Percentiles rank a stretch among this genome's conserved stretches.
These are phyloP conservation scores for Australoheros facetus DNA, from an alignment of 2,797 vertebrate species.

Conservation along the genomic window DNA sequence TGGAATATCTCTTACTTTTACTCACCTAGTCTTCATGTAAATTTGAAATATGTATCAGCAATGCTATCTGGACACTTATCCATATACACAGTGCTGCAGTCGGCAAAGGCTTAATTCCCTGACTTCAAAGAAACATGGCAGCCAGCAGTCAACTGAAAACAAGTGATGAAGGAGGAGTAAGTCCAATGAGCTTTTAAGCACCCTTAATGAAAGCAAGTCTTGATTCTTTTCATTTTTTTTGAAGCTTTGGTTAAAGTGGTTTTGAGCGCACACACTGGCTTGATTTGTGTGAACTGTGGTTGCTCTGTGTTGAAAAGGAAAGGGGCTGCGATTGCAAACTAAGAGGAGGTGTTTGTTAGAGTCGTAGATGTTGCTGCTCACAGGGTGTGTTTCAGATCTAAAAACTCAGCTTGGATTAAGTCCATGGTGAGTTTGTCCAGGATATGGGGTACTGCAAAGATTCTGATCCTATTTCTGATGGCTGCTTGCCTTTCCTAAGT, in stretches of 20 bases:
- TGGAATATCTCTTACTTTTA: slow-evolving; percentile 25
- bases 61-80: neutral
- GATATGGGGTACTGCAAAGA: neutral
- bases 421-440: slow-evolving; percentile 11
- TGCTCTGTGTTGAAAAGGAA: slow-evolving; percentile 37
- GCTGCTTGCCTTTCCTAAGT: neutral
- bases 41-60: slow-evolving; percentile 41
- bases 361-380: slow-evolving; percentile 22
- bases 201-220: slow-evolving; percentile 63
- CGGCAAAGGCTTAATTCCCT: slow-evolving; percentile 61
- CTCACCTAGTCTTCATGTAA: slow-evolving; percentile 25
- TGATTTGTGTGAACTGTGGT: slow-evolving; percentile 47
- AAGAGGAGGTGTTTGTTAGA: slow-evolving; percentile 16
- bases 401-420: neutral
- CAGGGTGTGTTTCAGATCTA: slow-evolving; percentile 16
- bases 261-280: slow-evolving; percentile 34
- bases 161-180: slow-evolving; percentile 46
- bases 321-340: slow-evolving; percentile 31
- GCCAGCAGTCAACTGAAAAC: slow-evolving; percentile 20
- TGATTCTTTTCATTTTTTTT: slow-evolving; percentile 34
- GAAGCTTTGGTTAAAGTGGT: slow-evolving; percentile 19
- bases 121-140: slow-evolving; percentile 49
- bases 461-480: neutral
- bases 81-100: slow-evolving; percentile 4
- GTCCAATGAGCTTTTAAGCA: slow-evolving; percentile 71